Evolutionary conservation across 2,888 invertebrate species (phyloP).

Genomic region (Stenotaenia linearis): DNA sequence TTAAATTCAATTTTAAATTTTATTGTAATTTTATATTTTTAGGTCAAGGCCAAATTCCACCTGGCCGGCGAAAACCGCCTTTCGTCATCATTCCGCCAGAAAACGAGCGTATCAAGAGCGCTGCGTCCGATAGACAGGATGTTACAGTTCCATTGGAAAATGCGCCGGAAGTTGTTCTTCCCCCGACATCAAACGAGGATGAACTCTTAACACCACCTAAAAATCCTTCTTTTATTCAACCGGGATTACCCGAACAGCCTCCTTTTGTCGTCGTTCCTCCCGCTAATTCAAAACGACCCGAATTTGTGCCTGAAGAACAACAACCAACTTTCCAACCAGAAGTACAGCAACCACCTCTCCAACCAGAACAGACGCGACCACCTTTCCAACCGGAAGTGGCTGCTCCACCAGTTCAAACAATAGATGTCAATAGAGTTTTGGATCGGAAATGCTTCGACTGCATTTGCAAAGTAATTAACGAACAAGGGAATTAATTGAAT

Average conservation of each 20-base stretch:
- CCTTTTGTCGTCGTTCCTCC: not conserved
- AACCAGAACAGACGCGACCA: not conserved
- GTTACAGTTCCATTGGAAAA: not conserved
- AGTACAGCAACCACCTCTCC: not conserved
- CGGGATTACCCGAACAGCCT: not conserved
- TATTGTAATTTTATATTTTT: not conserved
- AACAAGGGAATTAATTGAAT: not conserved
- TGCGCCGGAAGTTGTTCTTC: not conserved
- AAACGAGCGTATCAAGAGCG: not conserved
- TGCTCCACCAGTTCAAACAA: not conserved
- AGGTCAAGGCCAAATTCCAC: constrained; percentile 31
- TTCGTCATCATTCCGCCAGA: constrained; percentile 30
- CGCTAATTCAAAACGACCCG: not conserved
- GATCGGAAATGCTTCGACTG: constrained; percentile 29
- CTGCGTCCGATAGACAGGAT: constrained; percentile 1
- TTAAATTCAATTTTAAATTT: not conserved
- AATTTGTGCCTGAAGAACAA: not conserved
- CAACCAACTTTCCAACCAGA: too few relatives aligned
- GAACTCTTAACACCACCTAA: not conserved
- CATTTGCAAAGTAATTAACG: constrained; percentile 24
- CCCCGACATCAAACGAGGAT: not conserved
- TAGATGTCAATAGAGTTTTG: not conserved
- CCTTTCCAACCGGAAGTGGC: not conserved
- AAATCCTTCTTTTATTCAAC: not conserved
- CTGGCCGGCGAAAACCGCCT: constrained; percentile 28